Base-by-base conservation (phyloP, 2,113 vertebrate genomes). In the Larimichthys polyactis region DNA sequence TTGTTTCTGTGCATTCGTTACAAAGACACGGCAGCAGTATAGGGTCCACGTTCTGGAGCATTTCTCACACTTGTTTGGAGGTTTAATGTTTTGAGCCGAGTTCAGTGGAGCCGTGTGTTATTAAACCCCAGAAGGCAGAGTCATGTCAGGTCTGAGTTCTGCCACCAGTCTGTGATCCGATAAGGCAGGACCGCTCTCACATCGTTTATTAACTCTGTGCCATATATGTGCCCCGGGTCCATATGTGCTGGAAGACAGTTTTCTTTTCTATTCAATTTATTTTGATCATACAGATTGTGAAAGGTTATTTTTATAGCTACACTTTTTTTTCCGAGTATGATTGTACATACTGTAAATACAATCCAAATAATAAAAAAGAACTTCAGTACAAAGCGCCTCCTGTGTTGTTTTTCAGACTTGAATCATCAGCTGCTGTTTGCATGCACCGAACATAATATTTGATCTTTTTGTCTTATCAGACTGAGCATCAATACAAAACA, bases 241-340 rank as follows among this genome's bases (percentile, higher is more conserved):
- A 89, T 44, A 32, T n/a, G 63, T 84, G 74, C 76, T 79, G 6
- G 59, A 2, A 75, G 17, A 58, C 54, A 29, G 29, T 69, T 83
- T 88, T 64, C 1, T 79, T 79, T 90, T 90, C 65, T 88, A 78
- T 83, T 57, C 20, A n/a, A 55, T 77, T 57, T 10, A 73, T 84
- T 36, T 73, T 69, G 70, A 54, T 78, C 75, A 75, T 75, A 36
- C 71, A 69, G 48, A 66, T 44, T 78, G 67, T 84, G 51, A 87
- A 84, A 54, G n/a, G 70, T 83, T 91, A 83, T 92, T 92, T 92
- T 94, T 88, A 86, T 90, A 92, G 84, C 72, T 78, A 20, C 67
- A 74, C 7, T 29, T 74, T 87, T 46, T 75, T 80, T 27, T 27
- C 27, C 59, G 68, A 84, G 71, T 85, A 49, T 40, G 1, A 77